A percentile compares a stretch with the other conserved stretches of the same genome.
These are phyloP conservation scores for Gopherus evgoodei DNA, from an alignment of 2,113 vertebrate species.

Conservation along the genomic window DNA sequence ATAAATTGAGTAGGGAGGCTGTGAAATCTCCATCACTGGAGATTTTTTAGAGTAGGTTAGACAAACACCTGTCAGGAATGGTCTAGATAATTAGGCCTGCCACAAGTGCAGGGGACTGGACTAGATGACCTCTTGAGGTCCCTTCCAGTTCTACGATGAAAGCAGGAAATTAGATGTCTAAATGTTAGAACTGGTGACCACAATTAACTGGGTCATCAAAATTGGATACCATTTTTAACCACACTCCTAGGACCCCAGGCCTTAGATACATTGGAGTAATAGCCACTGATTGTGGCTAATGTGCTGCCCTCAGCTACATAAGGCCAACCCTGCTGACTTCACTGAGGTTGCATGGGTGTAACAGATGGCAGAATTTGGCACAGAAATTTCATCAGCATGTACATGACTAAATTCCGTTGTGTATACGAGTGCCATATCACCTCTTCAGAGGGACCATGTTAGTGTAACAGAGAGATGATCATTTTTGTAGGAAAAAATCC, in stretches of 20 bases:
- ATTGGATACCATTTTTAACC: background rate
- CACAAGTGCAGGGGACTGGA: too few species aligned
- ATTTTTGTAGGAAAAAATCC: background rate
- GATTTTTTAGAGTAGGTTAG: too few species aligned
- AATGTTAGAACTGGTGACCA: background rate
- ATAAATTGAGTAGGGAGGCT: too few species aligned
- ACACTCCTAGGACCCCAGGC: background rate
- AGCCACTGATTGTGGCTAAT: background rate
- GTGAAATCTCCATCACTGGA: too few species aligned
- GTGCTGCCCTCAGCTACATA: background rate
- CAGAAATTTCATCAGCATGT: background rate
- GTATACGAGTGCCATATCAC: background rate
- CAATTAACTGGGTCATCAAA: background rate
- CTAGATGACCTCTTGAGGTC: too few species aligned
- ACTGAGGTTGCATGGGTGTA: background rate
- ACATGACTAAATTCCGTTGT: background rate
- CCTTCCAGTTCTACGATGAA: background rate
- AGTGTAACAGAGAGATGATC: background rate
- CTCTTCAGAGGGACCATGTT: background rate
- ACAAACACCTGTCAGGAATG: too few species aligned
- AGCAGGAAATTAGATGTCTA: background rate
- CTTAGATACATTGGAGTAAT: background rate
- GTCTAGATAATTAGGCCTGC: too few species aligned
- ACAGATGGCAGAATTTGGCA: background rate
- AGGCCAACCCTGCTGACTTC: background rate